Percentiles rank a stretch among this genome's conserved stretches.
These are phyloP conservation scores for Chiridota heheva DNA, from an alignment of 35 echinoderm and acorn worm genomes.

Conservation along the genomic window DNA sequence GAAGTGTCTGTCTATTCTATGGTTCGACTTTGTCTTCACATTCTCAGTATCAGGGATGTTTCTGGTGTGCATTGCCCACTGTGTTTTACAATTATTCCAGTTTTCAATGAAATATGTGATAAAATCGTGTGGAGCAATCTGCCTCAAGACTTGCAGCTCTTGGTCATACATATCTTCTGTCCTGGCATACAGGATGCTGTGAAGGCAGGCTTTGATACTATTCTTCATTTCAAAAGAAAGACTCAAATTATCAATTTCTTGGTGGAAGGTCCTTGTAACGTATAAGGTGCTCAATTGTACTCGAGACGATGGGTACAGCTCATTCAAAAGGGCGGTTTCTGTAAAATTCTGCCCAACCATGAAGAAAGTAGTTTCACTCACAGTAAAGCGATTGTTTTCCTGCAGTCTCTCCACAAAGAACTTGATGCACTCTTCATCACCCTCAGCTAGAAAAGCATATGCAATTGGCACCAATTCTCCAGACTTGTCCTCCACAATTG, in stretches of 20 bases:
- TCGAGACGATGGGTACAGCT: background rate
- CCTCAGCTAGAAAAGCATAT: conserved; percentile 20
- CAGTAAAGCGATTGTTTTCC: conserved; percentile 1
- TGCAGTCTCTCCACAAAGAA: conserved; percentile 6
- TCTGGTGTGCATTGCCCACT: conserved; percentile 2
- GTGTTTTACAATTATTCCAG: conserved; percentile 29
- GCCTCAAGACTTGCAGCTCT: background rate
- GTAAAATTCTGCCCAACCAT: conserved; percentile 36
- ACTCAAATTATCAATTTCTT: conserved; percentile 17
- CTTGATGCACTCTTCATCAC: conserved; percentile 5
- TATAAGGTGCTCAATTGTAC: conserved; percentile 7
- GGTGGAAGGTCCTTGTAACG: conserved; percentile 32
- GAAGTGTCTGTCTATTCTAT: conserved; percentile 17
- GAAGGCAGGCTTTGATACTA: conserved; percentile 7
- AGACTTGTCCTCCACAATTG: conserved; percentile 39
- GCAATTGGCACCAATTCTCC: background rate
- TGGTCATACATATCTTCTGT: conserved; percentile 1
- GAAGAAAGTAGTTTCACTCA: conserved; percentile 3
- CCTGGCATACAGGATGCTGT: conserved; percentile 4
- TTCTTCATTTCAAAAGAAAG: background rate
- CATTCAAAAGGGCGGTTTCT: background rate
- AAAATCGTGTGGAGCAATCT: conserved; percentile 7
- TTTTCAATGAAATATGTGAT: conserved; percentile 4
- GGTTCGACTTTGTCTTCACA: conserved; percentile 28
- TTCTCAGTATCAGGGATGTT: background rate